These are phyloP conservation scores for Ephialtes manifestator DNA, from an alignment of 2,888 invertebrate genomes.

Conservation along the genomic window DNA sequence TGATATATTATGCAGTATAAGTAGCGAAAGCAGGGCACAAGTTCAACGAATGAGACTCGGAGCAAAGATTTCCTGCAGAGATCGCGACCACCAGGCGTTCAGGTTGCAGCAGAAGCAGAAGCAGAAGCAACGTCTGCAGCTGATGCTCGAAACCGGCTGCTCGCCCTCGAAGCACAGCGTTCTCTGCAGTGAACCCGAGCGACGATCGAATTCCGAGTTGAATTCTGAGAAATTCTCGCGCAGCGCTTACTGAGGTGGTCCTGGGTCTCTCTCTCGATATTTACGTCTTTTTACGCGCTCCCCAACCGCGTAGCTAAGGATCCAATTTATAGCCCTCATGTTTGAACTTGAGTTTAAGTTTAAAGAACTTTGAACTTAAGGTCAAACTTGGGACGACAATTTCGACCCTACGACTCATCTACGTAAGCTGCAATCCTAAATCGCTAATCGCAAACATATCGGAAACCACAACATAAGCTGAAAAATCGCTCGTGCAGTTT, in stretches of 20 bases:
- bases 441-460: background rate
- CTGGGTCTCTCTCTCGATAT: conserved; percentile 67
- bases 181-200: conserved; percentile 24
- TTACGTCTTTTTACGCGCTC: conserved; percentile 45
- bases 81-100: conserved; percentile 19
- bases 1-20: background rate
- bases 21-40: background rate
- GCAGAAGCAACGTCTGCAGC: conserved; percentile 36
- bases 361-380: no score
- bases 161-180: background rate
- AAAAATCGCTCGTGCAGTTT: background rate
- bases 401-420: background rate
- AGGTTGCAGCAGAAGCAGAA: conserved; percentile 13
- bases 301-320: background rate
- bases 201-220: conserved; percentile 81
- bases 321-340: no score
- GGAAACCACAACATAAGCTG: background rate
- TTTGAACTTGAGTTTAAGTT: no score
- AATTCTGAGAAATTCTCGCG: conserved; percentile 78
- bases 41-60: conserved; percentile 20
- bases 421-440: background rate
- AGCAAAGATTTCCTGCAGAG: conserved; percentile 28
- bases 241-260: conserved; percentile 58
- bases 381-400: no score
- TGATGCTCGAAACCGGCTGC: conserved; percentile 68